Evolutionary conservation across 2,797 vertebrate species (phyloP).

Genomic region (Aphelocoma californica): DNA sequence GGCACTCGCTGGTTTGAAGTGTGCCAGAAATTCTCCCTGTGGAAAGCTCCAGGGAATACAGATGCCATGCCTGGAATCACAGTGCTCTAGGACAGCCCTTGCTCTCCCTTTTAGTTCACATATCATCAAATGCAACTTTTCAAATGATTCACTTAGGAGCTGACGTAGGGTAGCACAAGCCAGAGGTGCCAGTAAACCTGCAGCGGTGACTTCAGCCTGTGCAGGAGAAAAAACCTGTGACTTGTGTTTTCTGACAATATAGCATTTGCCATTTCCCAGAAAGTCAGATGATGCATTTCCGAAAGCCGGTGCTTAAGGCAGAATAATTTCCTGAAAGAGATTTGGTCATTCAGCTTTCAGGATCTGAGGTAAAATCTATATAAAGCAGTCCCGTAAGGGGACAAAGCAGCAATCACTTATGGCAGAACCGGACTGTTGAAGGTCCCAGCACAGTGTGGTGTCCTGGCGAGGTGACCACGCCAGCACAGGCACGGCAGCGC

Average conservation of each 20-base stretch:
- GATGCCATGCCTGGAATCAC: background rate
- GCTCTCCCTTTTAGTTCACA: background rate
- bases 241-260: background rate
- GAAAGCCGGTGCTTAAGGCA: background rate
- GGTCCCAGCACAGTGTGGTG: background rate
- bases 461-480: background rate
- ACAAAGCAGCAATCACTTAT: background rate
- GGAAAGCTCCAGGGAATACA: background rate
- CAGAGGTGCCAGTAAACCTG: background rate
- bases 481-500: rapidly evolving
- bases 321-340: background rate
- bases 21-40: background rate
- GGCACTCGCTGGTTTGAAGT: background rate
- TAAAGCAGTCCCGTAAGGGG: background rate
- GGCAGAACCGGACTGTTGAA: background rate
- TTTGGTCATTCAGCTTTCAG: background rate
- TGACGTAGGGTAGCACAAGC: background rate
- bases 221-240: background rate
- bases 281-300: conserved; percentile 12
- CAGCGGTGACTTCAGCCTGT: background rate
- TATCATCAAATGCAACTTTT: background rate
- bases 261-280: background rate
- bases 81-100: background rate
- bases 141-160: background rate
- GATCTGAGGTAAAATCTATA: background rate